Conservation (phyloP, 2,888 invertebrate genomes). For the Callimorpha dominula region DNA sequence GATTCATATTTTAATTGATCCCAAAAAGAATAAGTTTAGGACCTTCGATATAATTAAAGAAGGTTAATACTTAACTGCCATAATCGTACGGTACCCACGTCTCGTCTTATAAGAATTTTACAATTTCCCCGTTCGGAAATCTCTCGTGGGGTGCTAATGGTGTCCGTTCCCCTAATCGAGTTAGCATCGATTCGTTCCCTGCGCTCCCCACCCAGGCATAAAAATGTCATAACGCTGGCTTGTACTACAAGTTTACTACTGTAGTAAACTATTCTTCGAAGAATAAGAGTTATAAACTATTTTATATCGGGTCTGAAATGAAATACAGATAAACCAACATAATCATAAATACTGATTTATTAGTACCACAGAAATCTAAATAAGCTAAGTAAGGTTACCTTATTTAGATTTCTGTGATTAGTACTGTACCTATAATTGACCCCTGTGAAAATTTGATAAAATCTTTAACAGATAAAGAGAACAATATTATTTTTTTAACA, state of each 20-base stretch:
- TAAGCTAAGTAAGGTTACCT: no score
- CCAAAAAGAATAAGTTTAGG: not conserved
- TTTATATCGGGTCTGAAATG: no score
- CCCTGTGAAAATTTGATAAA: no score
- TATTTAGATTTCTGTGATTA: no score
- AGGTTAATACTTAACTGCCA: not conserved
- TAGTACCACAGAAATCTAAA: no score
- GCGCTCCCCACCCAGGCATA: conserved; percentile 33
- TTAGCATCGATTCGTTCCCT: conserved; percentile 55
- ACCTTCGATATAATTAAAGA: not conserved
- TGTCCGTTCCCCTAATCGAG: conserved; percentile 57
- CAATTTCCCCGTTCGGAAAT: conserved; percentile 21
- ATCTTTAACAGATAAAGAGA: no score
- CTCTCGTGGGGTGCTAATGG: conserved; percentile 37
- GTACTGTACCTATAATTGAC: no score
- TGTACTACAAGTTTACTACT: conserved; percentile 8
- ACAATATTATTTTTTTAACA: no score
- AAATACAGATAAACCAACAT: no score
- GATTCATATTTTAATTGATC: not conserved
- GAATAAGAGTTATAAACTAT: not conserved
- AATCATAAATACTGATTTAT: no score
- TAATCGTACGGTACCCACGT: not conserved
- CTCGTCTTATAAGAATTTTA: conserved; percentile 3
- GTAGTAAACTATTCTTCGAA: not conserved
- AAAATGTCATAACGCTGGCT: conserved; percentile 38